Percentiles rank a stretch among this genome's conserved stretches.
Evolutionary conservation across 30 jellyfish, hydroid and myxozoan genomes (phyloP).

Genomic region (Phacellophora camtschatica): DNA sequence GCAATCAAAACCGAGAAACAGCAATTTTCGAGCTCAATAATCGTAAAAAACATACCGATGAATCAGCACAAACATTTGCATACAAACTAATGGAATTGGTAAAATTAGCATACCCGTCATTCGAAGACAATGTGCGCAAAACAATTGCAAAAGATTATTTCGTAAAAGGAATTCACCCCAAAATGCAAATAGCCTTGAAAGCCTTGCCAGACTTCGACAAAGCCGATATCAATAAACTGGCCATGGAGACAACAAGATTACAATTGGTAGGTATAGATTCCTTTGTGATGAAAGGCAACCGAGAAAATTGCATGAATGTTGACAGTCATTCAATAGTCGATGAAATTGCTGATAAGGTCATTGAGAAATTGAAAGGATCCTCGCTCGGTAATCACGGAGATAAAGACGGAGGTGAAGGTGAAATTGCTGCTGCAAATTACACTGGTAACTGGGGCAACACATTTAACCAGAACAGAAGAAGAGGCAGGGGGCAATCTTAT

Average conservation of each 20-base stretch:
- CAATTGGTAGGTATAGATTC: not conserved
- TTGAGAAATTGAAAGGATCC: too few species aligned
- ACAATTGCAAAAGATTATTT: slow-evolving; percentile 32
- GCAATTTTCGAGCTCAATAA: not conserved
- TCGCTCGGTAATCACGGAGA: too few species aligned
- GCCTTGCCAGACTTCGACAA: not conserved
- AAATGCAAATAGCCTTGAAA: too few species aligned
- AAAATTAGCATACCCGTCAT: slow-evolving; percentile 18
- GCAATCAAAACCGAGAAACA: not conserved
- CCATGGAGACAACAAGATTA: not conserved
- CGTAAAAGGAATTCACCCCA: slow-evolving; percentile 17
- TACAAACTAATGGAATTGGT: not conserved
- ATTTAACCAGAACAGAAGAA: too few species aligned
- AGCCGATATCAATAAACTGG: not conserved
- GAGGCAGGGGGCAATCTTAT: too few species aligned
- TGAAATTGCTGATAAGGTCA: too few species aligned
- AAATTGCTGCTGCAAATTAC: too few species aligned
- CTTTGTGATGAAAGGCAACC: not conserved
- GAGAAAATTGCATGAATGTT: not conserved
- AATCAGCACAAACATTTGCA: slow-evolving; percentile 21
- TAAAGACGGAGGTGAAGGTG: too few species aligned
- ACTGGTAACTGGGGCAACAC: too few species aligned
- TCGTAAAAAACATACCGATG: not conserved
- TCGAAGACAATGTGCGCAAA: not conserved
- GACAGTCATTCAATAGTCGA: too few species aligned